Conservation (phyloP, 2,113 vertebrate genomes). For the Coryphaenoides rupestris region DNA sequence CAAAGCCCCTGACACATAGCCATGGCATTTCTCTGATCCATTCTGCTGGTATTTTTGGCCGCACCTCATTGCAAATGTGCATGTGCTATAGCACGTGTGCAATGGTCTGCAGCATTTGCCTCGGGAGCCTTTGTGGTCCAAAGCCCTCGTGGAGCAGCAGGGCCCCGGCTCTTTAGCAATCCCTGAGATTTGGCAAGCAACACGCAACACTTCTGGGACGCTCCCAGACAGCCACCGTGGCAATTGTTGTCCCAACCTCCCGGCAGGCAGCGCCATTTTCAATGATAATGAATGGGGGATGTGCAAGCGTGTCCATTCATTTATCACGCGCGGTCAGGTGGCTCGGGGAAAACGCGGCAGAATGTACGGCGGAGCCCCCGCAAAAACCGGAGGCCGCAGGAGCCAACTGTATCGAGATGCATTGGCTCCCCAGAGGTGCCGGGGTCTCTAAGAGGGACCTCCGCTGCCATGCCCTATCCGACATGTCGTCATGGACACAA, state of each 20-base stretch:
- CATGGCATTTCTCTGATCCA: conserved; percentile 19
- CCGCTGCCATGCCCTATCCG: conserved; percentile 60
- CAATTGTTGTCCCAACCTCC: conserved; percentile 49
- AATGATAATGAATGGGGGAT: conserved; percentile 66
- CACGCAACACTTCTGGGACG: conserved; percentile 38
- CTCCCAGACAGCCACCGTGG: conserved; percentile 41
- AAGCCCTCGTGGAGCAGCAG: conserved; percentile 30
- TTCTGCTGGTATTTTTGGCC: conserved; percentile 15
- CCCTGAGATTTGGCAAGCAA: conserved; percentile 39
- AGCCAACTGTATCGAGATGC: conserved; percentile 40
- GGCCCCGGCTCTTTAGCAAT: conserved; percentile 41
- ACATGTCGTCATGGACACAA: conserved; percentile 60
- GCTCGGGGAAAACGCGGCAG: conserved; percentile 30
- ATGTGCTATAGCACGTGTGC: conserved; percentile 8
- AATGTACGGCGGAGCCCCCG: conserved; percentile 27
- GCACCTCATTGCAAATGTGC: conserved; percentile 15
- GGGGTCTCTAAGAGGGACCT: conserved; percentile 34
- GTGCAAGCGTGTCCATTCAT: conserved; percentile 58
- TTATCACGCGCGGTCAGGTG: conserved; percentile 45
- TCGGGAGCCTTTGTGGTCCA: conserved; percentile 25
- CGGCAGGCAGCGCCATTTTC: conserved; percentile 51
- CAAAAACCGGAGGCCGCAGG: conserved; percentile 15
- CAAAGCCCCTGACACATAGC: no score
- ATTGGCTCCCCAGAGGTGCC: conserved; percentile 40
- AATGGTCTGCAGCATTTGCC: conserved; percentile 34